phyloP scores from a whole-genome alignment of 1,140 invertebrate genomes.

The Dreissena polymorpha region DNA sequence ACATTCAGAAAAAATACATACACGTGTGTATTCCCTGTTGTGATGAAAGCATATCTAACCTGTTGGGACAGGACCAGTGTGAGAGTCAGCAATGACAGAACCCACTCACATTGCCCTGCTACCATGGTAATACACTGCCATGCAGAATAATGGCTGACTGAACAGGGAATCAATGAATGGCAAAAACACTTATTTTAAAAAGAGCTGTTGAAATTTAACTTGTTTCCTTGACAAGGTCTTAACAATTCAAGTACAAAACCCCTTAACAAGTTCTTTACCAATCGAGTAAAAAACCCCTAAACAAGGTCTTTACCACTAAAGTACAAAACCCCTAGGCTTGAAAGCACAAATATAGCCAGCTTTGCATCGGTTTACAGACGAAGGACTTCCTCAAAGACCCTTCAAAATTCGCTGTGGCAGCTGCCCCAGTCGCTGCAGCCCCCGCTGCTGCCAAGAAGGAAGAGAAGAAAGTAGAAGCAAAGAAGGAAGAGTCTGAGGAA shows the following conservation, averaged over 20 bases:
- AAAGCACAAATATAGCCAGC: no score
- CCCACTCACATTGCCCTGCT: slow-evolving; percentile 42
- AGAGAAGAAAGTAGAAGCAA: slow-evolving; percentile 86
- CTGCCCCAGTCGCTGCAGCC: slow-evolving; percentile 83
- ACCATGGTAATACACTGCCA: slow-evolving; percentile 33
- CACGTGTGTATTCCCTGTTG: neutral
- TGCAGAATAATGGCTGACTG: slow-evolving; percentile 29
- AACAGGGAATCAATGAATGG: neutral
- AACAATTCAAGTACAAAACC: neutral
- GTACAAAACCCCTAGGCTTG: no score
- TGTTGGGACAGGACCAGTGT: slow-evolving; percentile 23
- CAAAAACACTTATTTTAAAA: neutral
- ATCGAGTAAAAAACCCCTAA: neutral
- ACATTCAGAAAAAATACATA: neutral
- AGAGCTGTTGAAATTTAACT: neutral
- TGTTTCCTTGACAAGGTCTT: neutral
- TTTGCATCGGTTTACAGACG: no score
- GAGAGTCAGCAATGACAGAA: slow-evolving; percentile 50
- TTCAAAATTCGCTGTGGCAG: slow-evolving; percentile 91
- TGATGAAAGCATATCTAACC: slow-evolving; percentile 26
- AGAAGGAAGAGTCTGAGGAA: slow-evolving; percentile 88
- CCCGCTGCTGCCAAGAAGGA: slow-evolving; percentile 82
- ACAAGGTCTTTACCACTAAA: no score
- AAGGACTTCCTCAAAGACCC: slow-evolving; percentile 88
- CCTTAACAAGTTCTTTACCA: neutral